phyloP scores from a whole-genome alignment of 1,140 invertebrate species.

The Ceratosolen fusciceps region DNA sequence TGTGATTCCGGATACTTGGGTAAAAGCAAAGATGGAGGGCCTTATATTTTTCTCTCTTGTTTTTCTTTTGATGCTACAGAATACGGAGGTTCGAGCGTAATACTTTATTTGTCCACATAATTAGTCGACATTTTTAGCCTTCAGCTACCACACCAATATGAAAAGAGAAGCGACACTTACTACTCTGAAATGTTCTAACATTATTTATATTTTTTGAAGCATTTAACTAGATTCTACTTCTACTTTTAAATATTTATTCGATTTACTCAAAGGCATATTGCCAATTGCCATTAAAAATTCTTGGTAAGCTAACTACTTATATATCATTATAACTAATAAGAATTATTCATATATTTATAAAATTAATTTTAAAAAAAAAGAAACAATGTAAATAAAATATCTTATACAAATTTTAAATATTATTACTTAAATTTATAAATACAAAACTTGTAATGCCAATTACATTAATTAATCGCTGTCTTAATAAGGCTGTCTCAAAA shows the following conservation, averaged over 20 bases:
- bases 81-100: too few relatives aligned
- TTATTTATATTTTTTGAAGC: constrained; percentile 34
- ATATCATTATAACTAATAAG: too few relatives aligned
- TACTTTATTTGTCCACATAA: constrained; percentile 66
- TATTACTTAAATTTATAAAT: too few relatives aligned
- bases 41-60: not conserved
- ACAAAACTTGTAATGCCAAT: too few relatives aligned
- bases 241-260: not conserved
- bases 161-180: not conserved
- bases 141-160: constrained; percentile 68
- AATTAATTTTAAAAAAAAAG: too few relatives aligned
- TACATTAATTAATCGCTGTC: too few relatives aligned
- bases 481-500: too few relatives aligned
- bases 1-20: not conserved
- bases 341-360: too few relatives aligned
- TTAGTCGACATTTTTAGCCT: constrained; percentile 73
- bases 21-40: not conserved
- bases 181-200: constrained; percentile 40
- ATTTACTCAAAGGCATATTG: constrained; percentile 23
- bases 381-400: too few relatives aligned
- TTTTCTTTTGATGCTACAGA: not conserved
- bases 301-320: too few relatives aligned
- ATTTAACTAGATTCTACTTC: not conserved
- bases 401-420: too few relatives aligned
- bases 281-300: too few relatives aligned